These are phyloP conservation scores for Sesia apiformis DNA, from an alignment of 2,888 invertebrate genomes.

Conservation along the genomic window DNA sequence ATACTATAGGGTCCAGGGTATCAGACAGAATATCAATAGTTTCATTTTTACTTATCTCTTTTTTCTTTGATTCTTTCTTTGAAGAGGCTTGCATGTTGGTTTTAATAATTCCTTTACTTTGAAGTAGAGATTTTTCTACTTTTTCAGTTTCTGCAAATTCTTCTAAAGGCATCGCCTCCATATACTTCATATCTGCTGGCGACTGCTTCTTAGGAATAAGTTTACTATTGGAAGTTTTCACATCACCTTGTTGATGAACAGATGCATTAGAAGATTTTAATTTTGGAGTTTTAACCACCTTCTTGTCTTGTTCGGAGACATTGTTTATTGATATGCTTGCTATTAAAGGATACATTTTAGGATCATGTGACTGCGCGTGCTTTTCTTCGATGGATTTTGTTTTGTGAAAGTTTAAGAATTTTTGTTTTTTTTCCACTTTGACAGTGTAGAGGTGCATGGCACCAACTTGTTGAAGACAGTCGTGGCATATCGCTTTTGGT, in stretches of 20 bases:
- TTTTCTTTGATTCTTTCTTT: slow-evolving; percentile 13
- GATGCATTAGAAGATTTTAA: slow-evolving; percentile 13
- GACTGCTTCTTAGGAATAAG: slow-evolving; percentile 36
- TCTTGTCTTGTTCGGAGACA: slow-evolving; percentile 18
- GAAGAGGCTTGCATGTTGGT: slow-evolving; percentile 1
- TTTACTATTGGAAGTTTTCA: slow-evolving; percentile 25
- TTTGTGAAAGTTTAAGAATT: slow-evolving; percentile 57
- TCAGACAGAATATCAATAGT: slow-evolving; percentile 23
- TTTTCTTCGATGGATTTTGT: slow-evolving; percentile 38
- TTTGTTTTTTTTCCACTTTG: slow-evolving; percentile 65
- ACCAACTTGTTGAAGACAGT: slow-evolving; percentile 59
- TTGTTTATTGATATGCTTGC: slow-evolving; percentile 29
- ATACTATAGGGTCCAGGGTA: slow-evolving; percentile 42
- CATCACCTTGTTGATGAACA: slow-evolving; percentile 48
- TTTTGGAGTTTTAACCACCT: slow-evolving; percentile 13
- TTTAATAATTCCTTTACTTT: slow-evolving; percentile 20
- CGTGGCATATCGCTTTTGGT: slow-evolving; percentile 68
- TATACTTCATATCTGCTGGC: slow-evolving; percentile 42
- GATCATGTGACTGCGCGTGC: slow-evolving; percentile 4
- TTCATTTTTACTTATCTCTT: slow-evolving; percentile 18
- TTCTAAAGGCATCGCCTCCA: slow-evolving; percentile 59
- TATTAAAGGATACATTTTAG: slow-evolving; percentile 25
- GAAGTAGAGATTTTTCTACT: slow-evolving; percentile 43
- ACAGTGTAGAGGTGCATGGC: slow-evolving; percentile 49
- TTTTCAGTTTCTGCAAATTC: slow-evolving; percentile 54